Evolutionary conservation across 2,888 invertebrate species (phyloP), one percentile per base, ranked within the genome.

Genomic region (Alentia gelatinosa): DNA sequence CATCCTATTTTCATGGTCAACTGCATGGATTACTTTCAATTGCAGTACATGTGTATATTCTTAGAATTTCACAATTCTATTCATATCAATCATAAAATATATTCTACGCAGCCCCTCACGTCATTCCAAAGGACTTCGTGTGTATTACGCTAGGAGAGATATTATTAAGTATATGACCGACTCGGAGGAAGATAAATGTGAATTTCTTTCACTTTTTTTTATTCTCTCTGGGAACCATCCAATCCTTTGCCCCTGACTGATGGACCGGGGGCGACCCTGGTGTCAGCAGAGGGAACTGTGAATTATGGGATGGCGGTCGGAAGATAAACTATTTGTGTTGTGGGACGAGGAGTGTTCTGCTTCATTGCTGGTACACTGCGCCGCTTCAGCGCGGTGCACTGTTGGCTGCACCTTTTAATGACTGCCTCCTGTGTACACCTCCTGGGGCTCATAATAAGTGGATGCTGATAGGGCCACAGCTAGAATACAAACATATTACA

Each of bases 291-390:
- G 35, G 79, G 79, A 35, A 39, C n/a, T 15, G 79, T 79, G 79
- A 79, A 35, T 79, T 79, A 79, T 39, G 79, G 79, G 79, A 19
- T 37, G 39, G 37, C 39, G 37, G 15, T 15, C 37, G 9, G 15
- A 79, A 79, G 79, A 79, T 79, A 79, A 79, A 79, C 79, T 79
- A 79, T 79, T 79, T 79, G 79, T n/a, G 79, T 79, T 79, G 79
- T 19, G 35, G 79, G 39, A 79, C 37, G 79, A 37, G 39, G 79
- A 39, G 79, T 79, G 79, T 79, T 79, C 37, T 79, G 79, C 37
- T 79, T 79, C 79, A 79, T 79, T 79, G 79, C 37, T 39, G 79
- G 79, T 4, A 79, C 79, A 79, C 79, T 79, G 37, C 23, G 26
- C 15, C n/a, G 15, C n/a, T 37, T 26, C 35, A 23, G 19, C 79